These are phyloP conservation scores for Scaptomyza flava DNA, from an alignment of 2,888 invertebrate species.

Conservation along the genomic window DNA sequence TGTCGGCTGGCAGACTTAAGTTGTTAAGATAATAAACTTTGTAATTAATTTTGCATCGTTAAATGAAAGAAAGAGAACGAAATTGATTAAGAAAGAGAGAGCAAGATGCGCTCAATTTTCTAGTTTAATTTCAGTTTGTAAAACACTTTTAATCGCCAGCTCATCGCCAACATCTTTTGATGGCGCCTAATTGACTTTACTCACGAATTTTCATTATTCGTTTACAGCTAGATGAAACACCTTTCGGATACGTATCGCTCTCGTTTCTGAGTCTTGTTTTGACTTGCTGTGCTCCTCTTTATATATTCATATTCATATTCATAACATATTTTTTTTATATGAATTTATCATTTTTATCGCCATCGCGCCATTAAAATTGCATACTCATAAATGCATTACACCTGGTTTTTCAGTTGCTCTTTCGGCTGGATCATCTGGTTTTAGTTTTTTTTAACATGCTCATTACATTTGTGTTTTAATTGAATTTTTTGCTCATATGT, in stretches of 20 bases:
- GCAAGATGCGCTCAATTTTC: constrained; percentile 14
- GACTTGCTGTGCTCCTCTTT: constrained; percentile 12
- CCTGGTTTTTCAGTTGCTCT: constrained; percentile 12
- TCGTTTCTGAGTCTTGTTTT: not conserved
- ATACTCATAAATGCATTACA: constrained; percentile 61
- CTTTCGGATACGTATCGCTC: constrained; percentile 15
- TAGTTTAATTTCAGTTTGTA: constrained; percentile 42
- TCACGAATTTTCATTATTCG: constrained; percentile 61
- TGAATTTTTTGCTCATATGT: constrained; percentile 31
- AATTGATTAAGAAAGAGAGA: not conserved
- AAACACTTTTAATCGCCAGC: constrained; percentile 46
- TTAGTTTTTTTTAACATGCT: constrained; percentile 15
- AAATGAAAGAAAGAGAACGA: constrained; percentile 32
- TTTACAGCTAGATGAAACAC: constrained; percentile 43
- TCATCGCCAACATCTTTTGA: constrained; percentile 39
- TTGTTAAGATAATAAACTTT: constrained; percentile 80
- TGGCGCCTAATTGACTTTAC: constrained; percentile 66
- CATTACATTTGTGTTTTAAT: constrained; percentile 46
- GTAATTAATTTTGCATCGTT: constrained; percentile 80
- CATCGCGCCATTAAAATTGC: constrained; percentile 62
- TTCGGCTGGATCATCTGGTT: constrained; percentile 39
- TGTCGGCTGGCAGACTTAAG: constrained; percentile 55
- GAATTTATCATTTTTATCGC: constrained; percentile 68
- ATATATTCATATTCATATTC: constrained; percentile 68
- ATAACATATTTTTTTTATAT: constrained; percentile 49